phyloP scores from a whole-genome alignment of 2,888 invertebrate genomes.

The Kryphioiulus occultus region DNA sequence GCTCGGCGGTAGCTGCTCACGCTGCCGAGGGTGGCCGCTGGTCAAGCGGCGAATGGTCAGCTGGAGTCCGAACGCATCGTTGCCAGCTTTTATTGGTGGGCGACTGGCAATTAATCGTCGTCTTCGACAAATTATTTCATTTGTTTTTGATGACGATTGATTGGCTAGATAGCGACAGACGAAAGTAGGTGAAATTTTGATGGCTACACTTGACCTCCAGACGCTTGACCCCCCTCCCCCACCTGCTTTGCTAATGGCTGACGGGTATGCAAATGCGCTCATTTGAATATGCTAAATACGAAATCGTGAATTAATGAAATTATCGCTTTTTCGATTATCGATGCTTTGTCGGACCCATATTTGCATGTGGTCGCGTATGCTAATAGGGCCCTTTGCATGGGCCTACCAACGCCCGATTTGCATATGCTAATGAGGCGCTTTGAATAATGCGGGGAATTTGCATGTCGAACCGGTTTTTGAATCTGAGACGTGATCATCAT shows the following conservation, averaged over 20 bases:
- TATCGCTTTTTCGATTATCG: background rate
- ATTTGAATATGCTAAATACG: background rate
- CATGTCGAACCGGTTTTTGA: background rate
- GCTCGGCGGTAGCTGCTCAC: background rate
- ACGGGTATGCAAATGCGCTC: background rate
- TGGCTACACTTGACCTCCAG: background rate
- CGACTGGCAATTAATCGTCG: slow-evolving; percentile 28
- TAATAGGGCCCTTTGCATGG: background rate
- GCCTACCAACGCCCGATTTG: background rate
- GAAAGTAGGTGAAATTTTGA: background rate
- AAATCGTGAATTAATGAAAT: background rate
- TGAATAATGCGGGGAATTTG: background rate
- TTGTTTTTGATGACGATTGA: slow-evolving; percentile 36
- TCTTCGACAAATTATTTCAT: slow-evolving; percentile 32
- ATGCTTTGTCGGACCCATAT: background rate
- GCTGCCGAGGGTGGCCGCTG: background rate
- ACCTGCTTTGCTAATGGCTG: background rate
- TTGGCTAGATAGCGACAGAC: background rate
- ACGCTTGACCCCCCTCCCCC: background rate
- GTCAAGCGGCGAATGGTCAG: background rate
- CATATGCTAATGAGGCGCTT: slow-evolving; percentile 30
- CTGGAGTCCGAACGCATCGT: background rate
- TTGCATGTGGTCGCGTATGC: background rate
- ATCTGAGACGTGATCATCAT: too few species aligned
- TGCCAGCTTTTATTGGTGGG: background rate